A percentile compares a stretch with the other conserved stretches of the same genome.
These are phyloP conservation scores for Ptychadena robeensis DNA, from an alignment of 2,797 vertebrate species.

Conservation along the genomic window DNA sequence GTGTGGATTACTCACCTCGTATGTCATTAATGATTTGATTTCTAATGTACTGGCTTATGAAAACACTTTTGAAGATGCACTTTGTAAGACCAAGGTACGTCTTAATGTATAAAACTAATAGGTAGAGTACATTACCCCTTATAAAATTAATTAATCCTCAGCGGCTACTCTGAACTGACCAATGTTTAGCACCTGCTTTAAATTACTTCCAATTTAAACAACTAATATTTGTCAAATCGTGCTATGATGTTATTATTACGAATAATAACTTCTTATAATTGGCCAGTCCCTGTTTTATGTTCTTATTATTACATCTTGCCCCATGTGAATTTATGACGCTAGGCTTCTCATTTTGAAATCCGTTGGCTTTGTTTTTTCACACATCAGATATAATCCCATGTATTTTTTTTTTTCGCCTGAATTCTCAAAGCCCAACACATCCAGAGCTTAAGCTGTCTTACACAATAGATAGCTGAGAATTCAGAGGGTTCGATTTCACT, in stretches of 20 bases:
- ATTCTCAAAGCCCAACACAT: not conserved
- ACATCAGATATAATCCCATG: not conserved
- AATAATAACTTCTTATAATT: no score
- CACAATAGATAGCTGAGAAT: not conserved
- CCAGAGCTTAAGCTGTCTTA: not conserved
- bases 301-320: no score
- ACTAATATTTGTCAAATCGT: no score
- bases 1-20: no score
- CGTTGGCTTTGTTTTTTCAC: not conserved
- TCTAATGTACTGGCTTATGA: not conserved
- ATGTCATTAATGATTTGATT: not conserved
- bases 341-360: not conserved
- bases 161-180: not conserved
- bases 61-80: not conserved
- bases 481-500: slow-evolving; percentile 4
- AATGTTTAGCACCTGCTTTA: not conserved
- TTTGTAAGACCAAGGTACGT: not conserved
- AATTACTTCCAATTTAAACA: not conserved
- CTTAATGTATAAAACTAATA: not conserved
- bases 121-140: not conserved
- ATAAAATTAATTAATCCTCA: not conserved
- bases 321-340: not conserved
- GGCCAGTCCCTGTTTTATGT: no score
- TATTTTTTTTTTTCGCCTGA: not conserved
- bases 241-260: no score